Percentiles rank a stretch among this genome's conserved stretches.
Conservation (phyloP, 2,797 vertebrate species). For the Galagoides demidoff region DNA sequence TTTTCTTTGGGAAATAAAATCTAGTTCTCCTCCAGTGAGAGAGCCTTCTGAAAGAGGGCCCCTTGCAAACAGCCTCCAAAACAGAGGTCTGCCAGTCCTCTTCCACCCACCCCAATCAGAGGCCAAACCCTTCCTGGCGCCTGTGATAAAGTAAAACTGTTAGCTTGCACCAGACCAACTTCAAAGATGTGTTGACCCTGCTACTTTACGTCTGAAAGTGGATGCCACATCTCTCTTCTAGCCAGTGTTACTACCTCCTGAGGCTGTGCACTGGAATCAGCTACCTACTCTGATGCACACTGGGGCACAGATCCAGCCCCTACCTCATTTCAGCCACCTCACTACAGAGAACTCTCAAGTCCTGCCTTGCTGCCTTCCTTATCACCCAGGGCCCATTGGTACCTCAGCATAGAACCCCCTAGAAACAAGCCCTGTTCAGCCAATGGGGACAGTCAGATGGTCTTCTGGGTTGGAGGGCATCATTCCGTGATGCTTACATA, state of each 20-base stretch:
- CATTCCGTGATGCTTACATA: neutral
- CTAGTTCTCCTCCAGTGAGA: neutral
- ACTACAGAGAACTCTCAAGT: neutral
- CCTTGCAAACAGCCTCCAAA: neutral
- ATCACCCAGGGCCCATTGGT: neutral
- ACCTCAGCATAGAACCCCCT: neutral
- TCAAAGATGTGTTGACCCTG: neutral
- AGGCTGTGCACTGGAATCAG: neutral
- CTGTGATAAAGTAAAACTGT: conserved; percentile 54
- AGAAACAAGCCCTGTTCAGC: neutral
- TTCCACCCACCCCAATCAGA: neutral
- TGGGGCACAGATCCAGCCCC: neutral
- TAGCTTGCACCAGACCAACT: neutral
- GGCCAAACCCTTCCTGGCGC: conserved; percentile 36
- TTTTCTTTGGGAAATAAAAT: conserved; percentile 38
- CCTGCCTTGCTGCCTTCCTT: neutral
- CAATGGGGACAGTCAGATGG: neutral
- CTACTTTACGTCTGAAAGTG: neutral
- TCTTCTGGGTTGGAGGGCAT: neutral
- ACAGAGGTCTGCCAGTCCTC: neutral
- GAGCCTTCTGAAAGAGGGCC: neutral
- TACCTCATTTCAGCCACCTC: neutral
- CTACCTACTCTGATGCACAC: neutral
- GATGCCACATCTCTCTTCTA: neutral
- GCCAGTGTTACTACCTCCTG: neutral